Base-by-base conservation (phyloP, 2,113 vertebrate genomes). In the Tursiops truncatus region DNA sequence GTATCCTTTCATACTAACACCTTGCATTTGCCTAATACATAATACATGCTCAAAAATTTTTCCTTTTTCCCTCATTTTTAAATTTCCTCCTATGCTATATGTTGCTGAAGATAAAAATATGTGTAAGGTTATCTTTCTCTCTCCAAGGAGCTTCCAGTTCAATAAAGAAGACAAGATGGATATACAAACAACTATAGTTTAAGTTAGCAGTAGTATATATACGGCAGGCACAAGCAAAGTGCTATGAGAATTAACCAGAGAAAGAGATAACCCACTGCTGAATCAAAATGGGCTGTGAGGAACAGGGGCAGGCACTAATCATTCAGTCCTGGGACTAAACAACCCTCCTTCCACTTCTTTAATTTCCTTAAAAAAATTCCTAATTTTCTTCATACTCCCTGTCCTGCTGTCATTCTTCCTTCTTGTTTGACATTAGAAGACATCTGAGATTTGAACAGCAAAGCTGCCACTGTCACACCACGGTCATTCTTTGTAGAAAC, bases 161-260 rank as follows among this genome's bases (percentile, higher is more conserved):
- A 97, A 60, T 93, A 86, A 81, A 77, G 53, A 18, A 96, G 79
- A 97, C 87, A 65, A 96, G 62, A 33, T 76, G 41, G 28, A 63
- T 38, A 63, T 38, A 91, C 81, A 96, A 60, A 77, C 8, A 85
- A 44, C 81, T 74, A 25, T 17, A 71, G 25, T 41, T 3, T 76
- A 47, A 84, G 50, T 84, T 26, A 76, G n/a, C 15, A 79, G 36
- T 56, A 28, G 56, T 73, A 89, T 89, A 96, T 50, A 95, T 0
- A 60, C 86, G 28, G 21, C 63, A 81, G 74, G 56, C 36, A 82
- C 53, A 68, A 89, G 77, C 15, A 21, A 83, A 73, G 77, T 63
- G 62, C 41, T 47, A 0, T 50, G 77, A 81, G 86, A 90, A 53
- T 91, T 92, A 68, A 41, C 25, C 76, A 80, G 53, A 95, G 41